Evolutionary conservation across 1,140 invertebrate genomes (phyloP).

Genomic region (Drosophila mauritiana): DNA sequence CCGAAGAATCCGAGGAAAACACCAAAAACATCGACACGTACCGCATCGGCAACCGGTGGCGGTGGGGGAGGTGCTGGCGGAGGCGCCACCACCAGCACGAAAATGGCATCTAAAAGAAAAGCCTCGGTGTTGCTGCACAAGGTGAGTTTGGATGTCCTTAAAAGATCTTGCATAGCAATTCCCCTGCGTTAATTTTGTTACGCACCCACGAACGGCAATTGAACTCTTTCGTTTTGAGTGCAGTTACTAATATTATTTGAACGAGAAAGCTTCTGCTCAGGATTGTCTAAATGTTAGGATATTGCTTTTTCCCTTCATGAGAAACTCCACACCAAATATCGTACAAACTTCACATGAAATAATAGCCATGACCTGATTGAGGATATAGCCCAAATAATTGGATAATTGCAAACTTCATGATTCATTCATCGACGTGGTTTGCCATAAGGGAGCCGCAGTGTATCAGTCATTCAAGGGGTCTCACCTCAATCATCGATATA

Average conservation of each 20-base stretch:
- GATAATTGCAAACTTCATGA: constrained; percentile 3
- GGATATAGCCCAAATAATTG: not conserved
- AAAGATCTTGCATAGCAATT: not conserved
- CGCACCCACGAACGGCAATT: not conserved
- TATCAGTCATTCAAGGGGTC: not conserved
- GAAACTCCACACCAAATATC: not conserved
- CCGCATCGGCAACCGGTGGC: constrained; percentile 84
- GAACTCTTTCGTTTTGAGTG: constrained; percentile 39
- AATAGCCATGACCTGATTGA: not conserved
- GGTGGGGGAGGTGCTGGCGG: constrained; percentile 83
- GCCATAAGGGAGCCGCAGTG: not conserved
- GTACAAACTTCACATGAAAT: not conserved
- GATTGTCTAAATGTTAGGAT: not conserved
- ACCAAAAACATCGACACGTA: constrained; percentile 84
- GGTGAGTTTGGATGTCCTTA: constrained; percentile 59
- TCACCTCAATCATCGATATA: not conserved
- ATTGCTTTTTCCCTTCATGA: too few species aligned
- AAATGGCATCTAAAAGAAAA: constrained; percentile 85
- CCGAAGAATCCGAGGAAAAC: constrained; percentile 85
- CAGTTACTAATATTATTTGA: not conserved
- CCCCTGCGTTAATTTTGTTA: not conserved
- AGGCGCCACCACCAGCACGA: constrained; percentile 82
- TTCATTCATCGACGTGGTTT: not conserved
- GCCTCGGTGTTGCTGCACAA: constrained; percentile 84
- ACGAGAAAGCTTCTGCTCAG: not conserved